Percentiles rank a stretch among this genome's conserved stretches.
phyloP scores from a whole-genome alignment of 2,113 vertebrate genomes.

The Natator depressus region DNA sequence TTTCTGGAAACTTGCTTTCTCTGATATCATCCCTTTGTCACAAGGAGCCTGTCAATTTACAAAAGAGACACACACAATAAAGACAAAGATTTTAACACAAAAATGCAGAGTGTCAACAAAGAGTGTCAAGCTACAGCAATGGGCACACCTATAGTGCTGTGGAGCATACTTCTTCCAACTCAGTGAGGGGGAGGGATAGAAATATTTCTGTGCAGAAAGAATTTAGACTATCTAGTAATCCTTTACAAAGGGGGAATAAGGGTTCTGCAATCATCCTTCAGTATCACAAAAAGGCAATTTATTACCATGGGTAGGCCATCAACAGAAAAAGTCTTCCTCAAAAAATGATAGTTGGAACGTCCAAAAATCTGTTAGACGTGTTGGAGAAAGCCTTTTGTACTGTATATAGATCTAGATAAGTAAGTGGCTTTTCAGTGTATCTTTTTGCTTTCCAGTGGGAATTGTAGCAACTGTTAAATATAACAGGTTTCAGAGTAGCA shows the following conservation, averaged over 20 bases:
- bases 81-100: not conserved
- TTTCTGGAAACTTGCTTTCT: slow-evolving; percentile 3
- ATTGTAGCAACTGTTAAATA: not conserved
- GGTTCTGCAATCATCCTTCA: not conserved
- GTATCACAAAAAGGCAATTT: not conserved
- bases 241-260: not conserved
- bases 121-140: not conserved
- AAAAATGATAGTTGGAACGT: not conserved
- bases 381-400: not conserved
- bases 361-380: not conserved
- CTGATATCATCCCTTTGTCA: not conserved
- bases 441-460: not conserved
- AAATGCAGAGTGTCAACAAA: not conserved
- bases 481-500: not conserved
- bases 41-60: slow-evolving; percentile 13
- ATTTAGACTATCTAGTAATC: not conserved
- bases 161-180: not conserved
- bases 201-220: not conserved
- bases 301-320: not conserved
- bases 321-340: not conserved
- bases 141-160: not conserved
- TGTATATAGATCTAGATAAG: not conserved
- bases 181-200: not conserved
- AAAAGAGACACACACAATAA: not conserved
- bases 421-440: not conserved